phyloP scores from a whole-genome alignment of 1,140 invertebrate genomes.

The Acyrthosiphon pisum region DNA sequence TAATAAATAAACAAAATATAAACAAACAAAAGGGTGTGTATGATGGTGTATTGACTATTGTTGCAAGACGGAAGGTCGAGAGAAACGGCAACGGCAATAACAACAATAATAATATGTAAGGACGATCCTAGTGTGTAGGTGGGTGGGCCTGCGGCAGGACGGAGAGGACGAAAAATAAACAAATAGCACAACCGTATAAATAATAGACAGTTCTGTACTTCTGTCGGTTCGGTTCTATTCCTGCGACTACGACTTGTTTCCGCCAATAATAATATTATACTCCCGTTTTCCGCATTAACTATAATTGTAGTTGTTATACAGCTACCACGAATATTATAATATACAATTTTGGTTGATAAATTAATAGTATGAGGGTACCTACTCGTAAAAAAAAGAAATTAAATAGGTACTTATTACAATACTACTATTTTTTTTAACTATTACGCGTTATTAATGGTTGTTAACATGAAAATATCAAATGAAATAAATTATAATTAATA shows the following conservation, averaged over 20 bases:
- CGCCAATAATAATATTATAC: neutral
- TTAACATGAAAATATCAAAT: too few relatives aligned
- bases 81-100: neutral
- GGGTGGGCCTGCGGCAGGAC: neutral
- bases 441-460: too few relatives aligned
- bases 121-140: neutral
- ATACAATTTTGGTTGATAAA: neutral
- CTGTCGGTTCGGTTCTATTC: neutral
- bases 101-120: neutral
- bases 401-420: too few relatives aligned
- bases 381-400: neutral
- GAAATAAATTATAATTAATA: neutral
- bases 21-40: neutral
- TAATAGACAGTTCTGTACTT: neutral
- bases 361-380: neutral
- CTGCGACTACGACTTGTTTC: neutral
- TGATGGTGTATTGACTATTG: neutral
- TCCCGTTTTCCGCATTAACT: neutral
- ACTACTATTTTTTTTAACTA: too few relatives aligned
- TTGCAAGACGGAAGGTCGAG: neutral
- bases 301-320: neutral
- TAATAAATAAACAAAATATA: constrained; percentile 26
- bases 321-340: neutral
- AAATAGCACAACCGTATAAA: neutral
- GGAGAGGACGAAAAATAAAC: neutral